Evolutionary conservation across 2,113 vertebrate species (phyloP).

Genomic region (Cygnus atratus): DNA sequence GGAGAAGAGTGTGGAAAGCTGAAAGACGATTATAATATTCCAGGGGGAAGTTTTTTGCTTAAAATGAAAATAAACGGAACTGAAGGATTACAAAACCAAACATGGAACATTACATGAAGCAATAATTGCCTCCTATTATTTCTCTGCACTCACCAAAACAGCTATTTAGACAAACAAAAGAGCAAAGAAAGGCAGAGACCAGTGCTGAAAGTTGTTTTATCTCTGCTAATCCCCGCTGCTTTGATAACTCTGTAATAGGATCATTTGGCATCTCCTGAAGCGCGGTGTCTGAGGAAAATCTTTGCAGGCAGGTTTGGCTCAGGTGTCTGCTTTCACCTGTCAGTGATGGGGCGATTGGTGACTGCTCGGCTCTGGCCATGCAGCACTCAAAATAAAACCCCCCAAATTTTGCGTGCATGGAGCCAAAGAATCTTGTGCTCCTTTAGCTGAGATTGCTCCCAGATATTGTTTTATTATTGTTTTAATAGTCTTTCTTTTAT

Average conservation of each 20-base stretch:
- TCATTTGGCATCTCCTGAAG: slow-evolving; percentile 65
- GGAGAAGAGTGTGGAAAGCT: slow-evolving; percentile 43
- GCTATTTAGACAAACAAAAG: slow-evolving; percentile 81
- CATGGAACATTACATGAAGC: slow-evolving; percentile 79
- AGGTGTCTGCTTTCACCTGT: not conserved
- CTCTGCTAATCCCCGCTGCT: slow-evolving; percentile 73
- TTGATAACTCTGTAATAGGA: slow-evolving; percentile 76
- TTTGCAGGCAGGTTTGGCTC: slow-evolving; percentile 16
- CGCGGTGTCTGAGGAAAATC: not conserved
- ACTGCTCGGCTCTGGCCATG: not conserved
- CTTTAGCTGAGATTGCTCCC: not conserved
- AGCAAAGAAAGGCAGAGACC: slow-evolving; percentile 68
- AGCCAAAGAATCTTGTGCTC: not conserved
- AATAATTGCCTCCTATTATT: slow-evolving; percentile 84
- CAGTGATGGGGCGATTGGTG: fast-evolving
- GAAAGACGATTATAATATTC: slow-evolving; percentile 79
- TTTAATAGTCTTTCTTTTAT: not conserved
- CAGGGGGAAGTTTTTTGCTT: slow-evolving; percentile 77
- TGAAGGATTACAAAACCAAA: slow-evolving; percentile 83
- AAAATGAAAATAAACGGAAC: slow-evolving; percentile 78
- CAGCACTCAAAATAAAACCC: not conserved
- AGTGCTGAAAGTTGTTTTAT: slow-evolving; percentile 61
- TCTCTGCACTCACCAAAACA: slow-evolving; percentile 78
- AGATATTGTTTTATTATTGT: not conserved
- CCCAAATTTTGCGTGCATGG: not conserved